Base-by-base conservation (phyloP, 2,888 invertebrate genomes). In the Eupithecia exiguata region DNA sequence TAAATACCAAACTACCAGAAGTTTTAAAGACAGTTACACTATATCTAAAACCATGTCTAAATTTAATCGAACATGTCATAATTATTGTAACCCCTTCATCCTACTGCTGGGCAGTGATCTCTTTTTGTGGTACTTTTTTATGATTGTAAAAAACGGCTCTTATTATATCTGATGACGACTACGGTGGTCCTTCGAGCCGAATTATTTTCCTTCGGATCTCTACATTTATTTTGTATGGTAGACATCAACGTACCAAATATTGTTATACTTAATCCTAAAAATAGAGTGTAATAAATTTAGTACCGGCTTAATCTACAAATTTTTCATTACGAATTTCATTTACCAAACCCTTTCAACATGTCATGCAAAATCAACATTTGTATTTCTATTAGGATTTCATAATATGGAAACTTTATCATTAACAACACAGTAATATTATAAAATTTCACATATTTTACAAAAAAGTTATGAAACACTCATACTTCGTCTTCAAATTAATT, bases 41-140 rank as follows among this genome's bases (percentile, higher is more conserved):
- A 71, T 53, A 63, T 53, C 69, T 70, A 63, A 72, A 63, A 69
- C 71, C 72, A 70, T n/a, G 72, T 72, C 68, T 75, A 70, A 68
- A 72, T 43, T 25, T 46, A 69, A 69, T 66, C 36, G 38, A 84
- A 30, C 35, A 66, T 14, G 63, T 38, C 18, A 38, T 65, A 38
- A 65, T 40, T 40, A 53, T 25, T 38, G 46, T n/a, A 53, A 53
- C 49, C 49, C 18, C n/a, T 40, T 36, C 10, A 62, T 9, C 63
- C 35, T 5, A 65, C 38, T n/a, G 63, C 63, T 65, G 63, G 38
- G 21, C 1, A 63, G 1, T 9, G 16, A 35, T 35, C 12, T n/a
- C 18, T 65, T 65, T 38, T n/a, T 65, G 49, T 21, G 9, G 10
- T 53, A 53, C 49, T 53, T 38, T 35, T 1, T 14, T 65, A 36